Base-by-base conservation (phyloP, 2,797 vertebrate genomes). In the Pyrocephalus nanus region DNA sequence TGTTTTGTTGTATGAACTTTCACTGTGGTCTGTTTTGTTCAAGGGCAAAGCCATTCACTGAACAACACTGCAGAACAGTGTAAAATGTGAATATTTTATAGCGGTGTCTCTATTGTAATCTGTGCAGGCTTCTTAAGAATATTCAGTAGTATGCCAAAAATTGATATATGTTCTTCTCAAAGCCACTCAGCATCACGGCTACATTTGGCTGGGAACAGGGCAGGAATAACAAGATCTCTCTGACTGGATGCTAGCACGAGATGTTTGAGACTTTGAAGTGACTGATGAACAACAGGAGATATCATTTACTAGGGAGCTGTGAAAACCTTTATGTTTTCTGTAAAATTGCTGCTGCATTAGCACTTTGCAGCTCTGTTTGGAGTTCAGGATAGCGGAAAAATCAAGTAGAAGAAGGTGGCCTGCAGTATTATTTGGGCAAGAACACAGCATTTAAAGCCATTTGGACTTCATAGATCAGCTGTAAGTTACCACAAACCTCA, bases 11-110 rank as follows among this genome's bases (percentile, higher is more conserved):
- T 53, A 9, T 61, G 40, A 91, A 75, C 60, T 87, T 92, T 17
- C 20, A 45, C 25, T 86, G 64, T 43, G 17, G 38, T 90, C 54
- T 92, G 25, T 91, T 95, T 81, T 84, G 91, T 93, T 96, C 94
- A 96, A 95, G 89, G 95, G 66, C 94, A 93, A 90, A 95, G 70
- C 70, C n/a, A 51, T 92, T 95, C 73, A 67, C 34, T 92, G 83
- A 95, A 82, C 48, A 70, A 36, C 62, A 64, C 66, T 78, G 78
- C 85, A 67, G 84, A 95, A 74, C 15, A 86, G 61, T 12, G 1
- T 72, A 60, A 58, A 88, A 58, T 77, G 87, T 88, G 94, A 96
- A 96, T 95, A 95, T 94, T 95, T 93, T 93, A 93, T 93, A 81
- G 87, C 11, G 0, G 32, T 76, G 60, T 77, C 84, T 87, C 86